Evolutionary conservation across 2,888 invertebrate species (phyloP).

Genomic region (Callyntrura guangdongensis): DNA sequence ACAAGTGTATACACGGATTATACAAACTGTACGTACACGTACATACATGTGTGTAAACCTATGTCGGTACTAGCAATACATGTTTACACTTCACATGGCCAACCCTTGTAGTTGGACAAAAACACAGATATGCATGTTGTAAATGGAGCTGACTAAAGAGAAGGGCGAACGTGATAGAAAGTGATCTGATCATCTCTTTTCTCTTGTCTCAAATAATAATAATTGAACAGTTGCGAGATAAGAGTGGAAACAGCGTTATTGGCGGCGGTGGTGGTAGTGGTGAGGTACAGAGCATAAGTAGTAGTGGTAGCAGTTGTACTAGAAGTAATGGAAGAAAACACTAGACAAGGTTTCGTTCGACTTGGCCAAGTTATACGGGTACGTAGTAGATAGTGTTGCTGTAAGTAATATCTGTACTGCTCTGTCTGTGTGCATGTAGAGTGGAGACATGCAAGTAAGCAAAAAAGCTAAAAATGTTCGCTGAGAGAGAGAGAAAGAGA

Average conservation of each 20-base stretch:
- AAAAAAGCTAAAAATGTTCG: constrained; percentile 1
- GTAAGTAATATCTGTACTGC: not conserved
- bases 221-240: constrained; percentile 42
- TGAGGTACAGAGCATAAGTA: no score
- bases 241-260: constrained; percentile 20
- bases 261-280: constrained; percentile 3
- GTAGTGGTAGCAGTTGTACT: constrained; percentile 10
- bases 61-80: not conserved
- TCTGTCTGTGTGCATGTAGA: not conserved
- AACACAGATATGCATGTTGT: not conserved
- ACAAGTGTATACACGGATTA: constrained; percentile 21
- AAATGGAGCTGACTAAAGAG: constrained; percentile 13
- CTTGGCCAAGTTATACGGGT: no score
- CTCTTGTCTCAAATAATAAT: constrained; percentile 76
- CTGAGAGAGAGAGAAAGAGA: not conserved
- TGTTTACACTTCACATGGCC: no score
- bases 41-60: not conserved
- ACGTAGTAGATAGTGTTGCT: not conserved
- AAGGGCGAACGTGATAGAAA: constrained; percentile 69
- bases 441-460: constrained; percentile 3
- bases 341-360: not conserved
- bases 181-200: constrained; percentile 71
- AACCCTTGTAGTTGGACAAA: no score
- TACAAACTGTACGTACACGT: not conserved
- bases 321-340: not conserved